A percentile compares a stretch with the other conserved stretches of the same genome.
Evolutionary conservation across 1,140 invertebrate genomes (phyloP).

Genomic region (Akabosia matsudoensis): DNA sequence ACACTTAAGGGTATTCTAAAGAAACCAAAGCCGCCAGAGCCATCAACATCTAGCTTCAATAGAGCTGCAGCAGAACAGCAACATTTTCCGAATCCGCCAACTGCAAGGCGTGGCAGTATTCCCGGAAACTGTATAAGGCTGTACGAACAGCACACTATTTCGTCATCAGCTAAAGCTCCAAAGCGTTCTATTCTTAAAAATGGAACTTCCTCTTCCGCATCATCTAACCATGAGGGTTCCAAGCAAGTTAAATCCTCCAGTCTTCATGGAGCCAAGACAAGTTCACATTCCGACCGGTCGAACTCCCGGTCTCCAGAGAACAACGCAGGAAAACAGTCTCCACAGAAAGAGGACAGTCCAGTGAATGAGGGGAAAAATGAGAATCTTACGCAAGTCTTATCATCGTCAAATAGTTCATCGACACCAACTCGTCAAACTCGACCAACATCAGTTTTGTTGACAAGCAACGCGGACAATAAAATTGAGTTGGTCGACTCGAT

Average conservation of each 20-base stretch:
- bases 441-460: neutral
- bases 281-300: neutral
- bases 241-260: neutral
- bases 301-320: neutral
- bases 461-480: slow-evolving; percentile 13
- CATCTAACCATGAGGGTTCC: neutral
- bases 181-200: slow-evolving; percentile 31
- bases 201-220: neutral
- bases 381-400: neutral
- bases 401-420: neutral
- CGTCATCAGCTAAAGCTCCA: slow-evolving; percentile 25
- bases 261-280: neutral
- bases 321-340: neutral
- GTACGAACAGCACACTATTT: slow-evolving; percentile 19
- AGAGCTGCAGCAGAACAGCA: neutral
- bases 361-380: neutral
- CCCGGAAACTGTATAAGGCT: slow-evolving; percentile 21
- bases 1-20: slow-evolving; percentile 14
- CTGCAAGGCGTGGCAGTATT: slow-evolving; percentile 30
- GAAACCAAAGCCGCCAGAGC: slow-evolving; percentile 5
- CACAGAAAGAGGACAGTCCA: slow-evolving; percentile 2
- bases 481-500: neutral
- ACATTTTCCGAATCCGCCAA: neutral
- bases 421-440: neutral
- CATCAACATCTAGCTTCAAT: neutral